phyloP scores from a whole-genome alignment of 2,113 vertebrate species.

The Stegastes partitus region DNA sequence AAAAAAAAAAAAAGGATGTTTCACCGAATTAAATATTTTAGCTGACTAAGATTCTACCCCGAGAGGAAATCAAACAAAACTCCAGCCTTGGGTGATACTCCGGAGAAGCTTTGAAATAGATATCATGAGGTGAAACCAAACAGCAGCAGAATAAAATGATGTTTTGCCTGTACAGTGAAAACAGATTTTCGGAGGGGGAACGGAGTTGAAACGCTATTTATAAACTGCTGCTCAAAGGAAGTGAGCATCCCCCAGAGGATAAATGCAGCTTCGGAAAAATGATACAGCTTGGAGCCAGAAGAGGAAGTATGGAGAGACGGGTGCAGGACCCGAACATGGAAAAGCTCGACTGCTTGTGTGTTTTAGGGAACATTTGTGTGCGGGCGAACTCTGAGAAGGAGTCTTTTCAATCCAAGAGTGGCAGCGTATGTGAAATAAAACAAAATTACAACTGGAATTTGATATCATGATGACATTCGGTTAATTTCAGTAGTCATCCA shows the following conservation, averaged over 20 bases:
- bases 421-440: slow-evolving; percentile 7
- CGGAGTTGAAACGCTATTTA: slow-evolving; percentile 84
- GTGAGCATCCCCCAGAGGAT: slow-evolving; percentile 82
- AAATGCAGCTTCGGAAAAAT: slow-evolving; percentile 85
- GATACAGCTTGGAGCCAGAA: slow-evolving; percentile 83
- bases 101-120: slow-evolving; percentile 74
- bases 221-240: slow-evolving; percentile 85
- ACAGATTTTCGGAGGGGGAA: slow-evolving; percentile 73
- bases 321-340: slow-evolving; percentile 82
- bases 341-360: slow-evolving; percentile 69
- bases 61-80: slow-evolving; percentile 72
- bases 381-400: slow-evolving; percentile 28
- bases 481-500: background rate
- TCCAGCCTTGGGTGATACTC: slow-evolving; percentile 45
- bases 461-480: background rate
- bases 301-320: slow-evolving; percentile 77
- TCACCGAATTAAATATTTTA: slow-evolving; percentile 61
- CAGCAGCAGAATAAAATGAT: slow-evolving; percentile 61
- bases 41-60: slow-evolving; percentile 58
- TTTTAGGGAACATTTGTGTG: slow-evolving; percentile 31
- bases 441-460: background rate
- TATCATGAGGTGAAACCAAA: slow-evolving; percentile 67
- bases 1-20: slow-evolving; percentile 10
- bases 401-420: slow-evolving; percentile 12
- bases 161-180: slow-evolving; percentile 82